These are phyloP conservation scores for Cheirogaleus medius DNA, from an alignment of 2,113 vertebrate species.

Conservation along the genomic window DNA sequence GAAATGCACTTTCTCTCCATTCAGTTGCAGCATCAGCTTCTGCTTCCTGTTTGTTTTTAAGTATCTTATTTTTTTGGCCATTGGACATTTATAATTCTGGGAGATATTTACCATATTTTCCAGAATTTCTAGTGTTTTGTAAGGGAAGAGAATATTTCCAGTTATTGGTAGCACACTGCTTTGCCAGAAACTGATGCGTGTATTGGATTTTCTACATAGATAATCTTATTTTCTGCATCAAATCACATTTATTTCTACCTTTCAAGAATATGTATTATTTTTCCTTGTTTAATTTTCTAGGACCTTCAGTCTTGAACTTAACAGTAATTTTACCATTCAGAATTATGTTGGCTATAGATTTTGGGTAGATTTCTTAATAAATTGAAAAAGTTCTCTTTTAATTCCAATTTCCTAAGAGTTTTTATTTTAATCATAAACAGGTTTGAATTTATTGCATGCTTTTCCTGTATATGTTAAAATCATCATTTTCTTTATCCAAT, in stretches of 20 bases:
- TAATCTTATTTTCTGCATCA: conserved; percentile 24
- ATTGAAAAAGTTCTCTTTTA: neutral
- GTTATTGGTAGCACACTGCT: neutral
- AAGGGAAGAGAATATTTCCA: neutral
- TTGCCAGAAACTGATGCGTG: neutral
- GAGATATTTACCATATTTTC: conserved; percentile 24
- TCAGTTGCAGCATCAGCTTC: neutral
- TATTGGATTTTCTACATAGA: neutral
- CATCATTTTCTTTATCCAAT: neutral
- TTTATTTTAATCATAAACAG: neutral
- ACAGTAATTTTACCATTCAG: neutral
- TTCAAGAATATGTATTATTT: neutral
- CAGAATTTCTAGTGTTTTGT: neutral
- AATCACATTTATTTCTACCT: neutral
- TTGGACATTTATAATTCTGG: neutral
- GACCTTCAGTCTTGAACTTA: conserved; percentile 2
- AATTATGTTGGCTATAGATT: conserved; percentile 6
- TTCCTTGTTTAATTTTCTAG: neutral
- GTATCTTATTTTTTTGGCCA: neutral
- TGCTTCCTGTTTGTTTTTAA: neutral
- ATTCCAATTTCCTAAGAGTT: neutral
- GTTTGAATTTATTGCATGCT: neutral
- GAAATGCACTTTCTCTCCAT: neutral
- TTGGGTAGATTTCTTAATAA: conserved; percentile 7
- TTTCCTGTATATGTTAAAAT: neutral